phyloP scores from a whole-genome alignment of 2,888 invertebrate genomes.

The Acanthosepion esculentum region DNA sequence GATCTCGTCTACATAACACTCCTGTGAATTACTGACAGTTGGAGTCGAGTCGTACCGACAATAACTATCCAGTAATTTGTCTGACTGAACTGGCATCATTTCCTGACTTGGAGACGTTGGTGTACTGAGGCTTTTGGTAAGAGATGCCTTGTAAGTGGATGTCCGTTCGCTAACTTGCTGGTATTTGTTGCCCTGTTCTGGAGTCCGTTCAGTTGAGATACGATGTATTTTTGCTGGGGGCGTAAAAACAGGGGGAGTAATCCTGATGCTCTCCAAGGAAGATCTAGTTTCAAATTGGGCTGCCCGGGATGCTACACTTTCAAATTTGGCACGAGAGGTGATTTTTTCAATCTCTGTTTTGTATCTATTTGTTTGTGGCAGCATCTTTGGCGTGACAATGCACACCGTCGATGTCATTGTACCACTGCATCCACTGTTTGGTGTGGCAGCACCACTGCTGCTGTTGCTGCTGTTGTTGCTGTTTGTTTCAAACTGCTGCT shows the following conservation, averaged over 20 bases:
- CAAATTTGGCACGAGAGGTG: conserved; percentile 76
- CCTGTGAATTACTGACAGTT: conserved; percentile 42
- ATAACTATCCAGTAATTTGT: conserved; percentile 37
- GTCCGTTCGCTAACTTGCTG: conserved; percentile 25
- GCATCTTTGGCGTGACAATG: neutral
- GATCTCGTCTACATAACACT: neutral
- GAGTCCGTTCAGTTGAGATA: conserved; percentile 50
- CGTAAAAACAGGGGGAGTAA: neutral
- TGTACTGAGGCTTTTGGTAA: conserved; percentile 62
- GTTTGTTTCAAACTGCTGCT: conserved; percentile 64
- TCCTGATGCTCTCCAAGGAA: neutral
- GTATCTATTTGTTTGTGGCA: conserved; percentile 55
- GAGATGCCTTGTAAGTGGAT: conserved; percentile 54
- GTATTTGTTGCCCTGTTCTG: neutral
- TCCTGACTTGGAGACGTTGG: conserved; percentile 64
- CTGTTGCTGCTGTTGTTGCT: conserved; percentile 58
- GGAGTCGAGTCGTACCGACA: conserved; percentile 39
- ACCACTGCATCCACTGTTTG: neutral
- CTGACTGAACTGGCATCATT: conserved; percentile 59
- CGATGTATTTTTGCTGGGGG: conserved; percentile 52
- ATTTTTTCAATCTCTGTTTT: conserved; percentile 69
- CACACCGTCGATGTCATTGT: neutral
- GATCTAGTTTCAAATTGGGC: conserved; percentile 69
- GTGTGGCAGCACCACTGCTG: conserved; percentile 51
- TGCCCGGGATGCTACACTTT: conserved; percentile 70